phyloP scores from a whole-genome alignment of 2,113 vertebrate species.

The Ariopsis seemanni region DNA sequence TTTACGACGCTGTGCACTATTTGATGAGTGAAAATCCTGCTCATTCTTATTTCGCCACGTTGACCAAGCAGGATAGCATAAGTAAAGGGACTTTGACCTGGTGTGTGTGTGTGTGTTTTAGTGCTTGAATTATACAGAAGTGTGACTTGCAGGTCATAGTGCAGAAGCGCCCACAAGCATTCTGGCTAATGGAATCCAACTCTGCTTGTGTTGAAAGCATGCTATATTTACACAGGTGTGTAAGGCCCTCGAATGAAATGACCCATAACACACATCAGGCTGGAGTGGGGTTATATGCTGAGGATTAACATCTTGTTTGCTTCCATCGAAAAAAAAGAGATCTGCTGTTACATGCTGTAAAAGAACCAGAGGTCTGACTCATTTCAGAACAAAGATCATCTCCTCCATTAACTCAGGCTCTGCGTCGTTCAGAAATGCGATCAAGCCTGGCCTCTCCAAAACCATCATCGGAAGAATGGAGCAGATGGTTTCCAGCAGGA shows the following conservation, averaged over 20 bases:
- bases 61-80: neutral
- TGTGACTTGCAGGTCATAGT: constrained; percentile 23
- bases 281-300: neutral
- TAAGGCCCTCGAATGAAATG: neutral
- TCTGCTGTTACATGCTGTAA: neutral
- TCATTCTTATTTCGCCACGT: neutral
- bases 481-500: constrained; percentile 76
- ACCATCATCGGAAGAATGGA: constrained; percentile 36
- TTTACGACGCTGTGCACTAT: constrained; percentile 16
- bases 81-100: constrained; percentile 42
- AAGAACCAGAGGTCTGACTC: constrained; percentile 12
- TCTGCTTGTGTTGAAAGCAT: constrained; percentile 3
- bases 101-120: constrained; percentile 38
- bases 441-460: neutral
- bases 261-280: neutral
- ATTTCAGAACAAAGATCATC: neutral
- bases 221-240: constrained; percentile 39
- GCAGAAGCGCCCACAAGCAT: constrained; percentile 58
- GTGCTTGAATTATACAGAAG: constrained; percentile 56
- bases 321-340: neutral
- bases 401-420: neutral
- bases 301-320: constrained; percentile 24
- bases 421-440: constrained; percentile 25
- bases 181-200: constrained; percentile 30
- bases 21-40: constrained; percentile 20